Evolutionary conservation across 2,113 vertebrate genomes (phyloP).

Genomic region (Calidris pygmaea): DNA sequence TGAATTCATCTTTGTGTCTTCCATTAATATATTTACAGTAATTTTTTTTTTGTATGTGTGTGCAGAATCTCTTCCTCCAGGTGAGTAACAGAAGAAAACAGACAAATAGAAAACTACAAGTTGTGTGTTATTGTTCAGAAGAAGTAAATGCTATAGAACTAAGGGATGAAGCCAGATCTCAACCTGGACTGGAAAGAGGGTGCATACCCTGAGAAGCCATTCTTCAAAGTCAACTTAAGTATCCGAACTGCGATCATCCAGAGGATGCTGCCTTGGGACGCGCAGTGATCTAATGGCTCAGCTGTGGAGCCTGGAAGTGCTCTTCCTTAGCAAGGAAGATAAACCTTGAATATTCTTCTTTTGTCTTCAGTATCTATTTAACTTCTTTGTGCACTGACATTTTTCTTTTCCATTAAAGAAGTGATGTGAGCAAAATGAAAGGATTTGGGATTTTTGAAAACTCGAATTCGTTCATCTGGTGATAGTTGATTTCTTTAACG

Average conservation of each 20-base stretch:
- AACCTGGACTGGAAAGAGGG: not conserved
- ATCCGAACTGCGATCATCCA: not conserved
- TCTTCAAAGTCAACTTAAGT: not conserved
- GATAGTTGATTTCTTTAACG: not conserved
- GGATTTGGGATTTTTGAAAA: not conserved
- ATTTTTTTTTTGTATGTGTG: not conserved
- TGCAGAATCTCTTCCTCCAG: conserved; percentile 16
- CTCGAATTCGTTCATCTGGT: not conserved
- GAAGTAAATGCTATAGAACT: not conserved
- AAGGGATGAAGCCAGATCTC: not conserved
- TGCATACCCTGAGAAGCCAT: not conserved
- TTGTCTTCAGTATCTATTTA: not conserved
- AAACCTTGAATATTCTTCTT: not conserved
- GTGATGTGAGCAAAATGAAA: not conserved
- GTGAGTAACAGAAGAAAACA: conserved; percentile 27
- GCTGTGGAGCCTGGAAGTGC: not conserved
- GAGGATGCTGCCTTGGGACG: not conserved
- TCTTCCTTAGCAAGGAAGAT: not conserved
- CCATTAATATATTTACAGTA: not conserved
- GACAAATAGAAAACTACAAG: not conserved
- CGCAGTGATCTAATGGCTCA: not conserved
- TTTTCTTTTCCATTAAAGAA: not conserved
- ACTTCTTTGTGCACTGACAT: not conserved
- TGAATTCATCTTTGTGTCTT: not conserved
- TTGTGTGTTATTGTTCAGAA: not conserved